These are phyloP conservation scores for Hydrolagus colliei DNA, from an alignment of 2,797 vertebrate species.

Conservation along the genomic window DNA sequence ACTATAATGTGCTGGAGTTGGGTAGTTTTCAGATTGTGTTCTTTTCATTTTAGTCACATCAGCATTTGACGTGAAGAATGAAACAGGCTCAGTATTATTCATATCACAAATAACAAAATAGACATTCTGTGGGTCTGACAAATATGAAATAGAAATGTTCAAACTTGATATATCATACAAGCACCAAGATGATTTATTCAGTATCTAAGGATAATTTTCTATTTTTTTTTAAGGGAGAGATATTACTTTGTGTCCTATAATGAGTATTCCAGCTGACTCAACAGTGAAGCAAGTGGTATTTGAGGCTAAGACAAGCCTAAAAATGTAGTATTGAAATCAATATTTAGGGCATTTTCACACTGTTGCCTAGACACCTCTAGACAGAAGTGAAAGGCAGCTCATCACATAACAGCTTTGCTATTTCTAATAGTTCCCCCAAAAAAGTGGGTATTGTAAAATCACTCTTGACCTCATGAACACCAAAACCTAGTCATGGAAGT, in stretches of 20 bases:
- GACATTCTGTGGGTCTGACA: not conserved
- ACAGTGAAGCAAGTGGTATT: too few species aligned
- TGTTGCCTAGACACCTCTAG: not conserved
- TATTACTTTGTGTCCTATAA: not conserved
- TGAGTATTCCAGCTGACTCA: too few species aligned
- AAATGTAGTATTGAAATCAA: not conserved
- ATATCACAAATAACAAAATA: too few species aligned
- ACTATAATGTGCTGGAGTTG: too few species aligned
- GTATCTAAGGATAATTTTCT: not conserved
- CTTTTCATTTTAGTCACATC: too few species aligned
- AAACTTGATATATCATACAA: not conserved
- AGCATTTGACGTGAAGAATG: too few species aligned
- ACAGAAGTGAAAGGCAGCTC: not conserved
- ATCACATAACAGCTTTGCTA: not conserved
- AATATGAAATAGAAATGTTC: not conserved
- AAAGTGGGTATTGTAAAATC: not conserved
- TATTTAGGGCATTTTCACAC: not conserved
- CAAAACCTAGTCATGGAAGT: slow-evolving; percentile 5
- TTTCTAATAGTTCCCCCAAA: not conserved
- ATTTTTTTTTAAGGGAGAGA: not conserved
- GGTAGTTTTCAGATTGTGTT: too few species aligned
- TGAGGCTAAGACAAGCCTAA: too few species aligned
- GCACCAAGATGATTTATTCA: not conserved
- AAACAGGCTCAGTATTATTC: too few species aligned
- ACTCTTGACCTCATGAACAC: not conserved